Base-by-base conservation (phyloP, 1,140 invertebrate genomes). In the Diploscapter pachys region DNA sequence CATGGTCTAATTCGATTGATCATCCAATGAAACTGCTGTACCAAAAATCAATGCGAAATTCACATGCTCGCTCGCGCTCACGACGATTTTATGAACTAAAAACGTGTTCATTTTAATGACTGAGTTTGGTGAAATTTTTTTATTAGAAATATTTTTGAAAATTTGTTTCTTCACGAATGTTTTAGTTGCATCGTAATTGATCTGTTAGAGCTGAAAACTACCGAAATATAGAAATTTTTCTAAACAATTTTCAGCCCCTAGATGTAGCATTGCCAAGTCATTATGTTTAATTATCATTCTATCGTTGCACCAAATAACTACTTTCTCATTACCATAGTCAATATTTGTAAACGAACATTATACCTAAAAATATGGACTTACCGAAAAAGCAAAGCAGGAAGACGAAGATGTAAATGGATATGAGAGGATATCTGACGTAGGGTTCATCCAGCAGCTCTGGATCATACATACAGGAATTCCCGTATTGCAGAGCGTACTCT, bases 361-460 rank as follows among this genome's bases (percentile, higher is more conserved):
- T 11, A 8, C 54, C 52, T 54, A 8, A 51, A 4, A 66, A 75
- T 6, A 59, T 50, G 9, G 13, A 67, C 69, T 80, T 77, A 80
- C 79, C 79, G 6, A 68, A 51, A 31, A 80, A 63, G 50, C 75
- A 72, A 4, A 80, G 13, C 3, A 71, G 48, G 66, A 80, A 80
- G 31, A 80, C 76, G 31, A 80, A 8, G 31, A 74, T 31, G 57
- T 80, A 80, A n/a, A 80, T 50, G 53, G 59, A n/a, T 57, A 80
- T 79, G 11, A 78, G 54, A 2, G 79, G 73, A 63, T 63, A 68
- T 50, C 75, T 69, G 5, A 80, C 69, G 11, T 59, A 65, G 6
- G 68, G 57, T 63, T 79, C 64, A 69, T 80, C 79, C 4, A 80
- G 62, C 11, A 80, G 54, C 31, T 31, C 31, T 0, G 31, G 31